Evolutionary conservation across 2,888 invertebrate genomes (phyloP).

Genomic region (Lordiphosa andalusiaca): DNA sequence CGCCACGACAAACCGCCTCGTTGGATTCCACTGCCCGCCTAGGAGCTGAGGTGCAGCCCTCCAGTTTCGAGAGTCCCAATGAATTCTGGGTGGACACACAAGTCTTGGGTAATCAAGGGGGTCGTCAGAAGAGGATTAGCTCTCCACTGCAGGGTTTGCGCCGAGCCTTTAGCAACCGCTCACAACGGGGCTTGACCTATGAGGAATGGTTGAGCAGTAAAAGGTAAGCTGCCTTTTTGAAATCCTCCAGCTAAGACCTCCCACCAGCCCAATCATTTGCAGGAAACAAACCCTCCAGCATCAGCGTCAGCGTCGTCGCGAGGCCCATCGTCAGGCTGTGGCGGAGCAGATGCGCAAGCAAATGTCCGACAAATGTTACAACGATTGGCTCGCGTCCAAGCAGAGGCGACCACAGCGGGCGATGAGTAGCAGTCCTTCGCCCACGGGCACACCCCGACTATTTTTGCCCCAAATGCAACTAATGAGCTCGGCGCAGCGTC

Average conservation of each 20-base stretch:
- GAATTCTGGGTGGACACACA: background rate
- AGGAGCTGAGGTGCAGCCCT: no score
- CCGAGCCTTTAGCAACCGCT: background rate
- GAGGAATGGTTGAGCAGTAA: conserved; percentile 41
- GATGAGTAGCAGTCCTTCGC: background rate
- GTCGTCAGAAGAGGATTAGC: background rate
- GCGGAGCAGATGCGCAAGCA: conserved; percentile 29
- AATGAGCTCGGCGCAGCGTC: background rate
- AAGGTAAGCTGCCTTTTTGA: conserved; percentile 20
- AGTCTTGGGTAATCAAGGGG: no score
- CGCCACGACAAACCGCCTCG: background rate
- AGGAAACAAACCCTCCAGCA: conserved; percentile 20
- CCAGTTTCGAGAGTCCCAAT: background rate
- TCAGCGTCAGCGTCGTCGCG: conserved; percentile 18
- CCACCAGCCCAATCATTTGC: background rate
- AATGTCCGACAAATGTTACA: conserved; percentile 28
- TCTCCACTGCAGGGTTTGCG: no score
- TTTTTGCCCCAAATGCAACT: background rate
- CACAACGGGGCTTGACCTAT: conserved; percentile 23
- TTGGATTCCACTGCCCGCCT: background rate
- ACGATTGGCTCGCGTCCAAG: conserved; percentile 36
- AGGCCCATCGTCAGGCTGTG: conserved; percentile 10
- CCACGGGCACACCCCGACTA: no score
- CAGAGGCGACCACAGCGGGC: background rate
- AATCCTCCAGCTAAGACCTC: no score